Evolutionary conservation across 2,888 invertebrate species (phyloP), one percentile per base, ranked within the genome.

Genomic region (Acronicta alni): DNA sequence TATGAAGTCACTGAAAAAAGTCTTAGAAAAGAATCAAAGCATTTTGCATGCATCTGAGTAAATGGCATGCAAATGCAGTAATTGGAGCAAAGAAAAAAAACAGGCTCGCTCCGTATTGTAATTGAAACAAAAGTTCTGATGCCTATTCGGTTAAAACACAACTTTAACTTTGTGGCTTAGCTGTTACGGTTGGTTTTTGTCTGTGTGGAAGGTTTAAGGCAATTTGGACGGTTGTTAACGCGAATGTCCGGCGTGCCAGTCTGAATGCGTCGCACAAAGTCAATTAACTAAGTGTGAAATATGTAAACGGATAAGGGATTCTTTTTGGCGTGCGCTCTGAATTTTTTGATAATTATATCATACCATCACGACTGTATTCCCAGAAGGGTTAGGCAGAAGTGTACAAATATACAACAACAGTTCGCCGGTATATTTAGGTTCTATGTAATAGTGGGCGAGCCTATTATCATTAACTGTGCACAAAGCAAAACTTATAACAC

Each of bases 271-370:
- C 74, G 72, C 68, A 74, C 75, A 80, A 87, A 86, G 83, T 83
- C 87, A 87, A 88, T 87, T 85, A 88, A 84, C 80, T 79, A 80
- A 81, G 83, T 86, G 88, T 88, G 86, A 89, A 89, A 89, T 87
- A 87, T 89, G 88, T 83, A 88, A 87, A 85, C 76, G 81, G 71
- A 73, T 52, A 68, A 60, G 43, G 38, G 57, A 65, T 69, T 77
- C 71, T 75, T 67, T 61, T 54, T 48, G 38, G 53, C 45, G 35
- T 49, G 23, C 3, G 6, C 5, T 2, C 23, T 23, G 23, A 1
- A 7, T 23, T 23, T 23, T 23, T 23, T 4, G 5, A 4, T 20
- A n/a, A n/a, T n/a, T n/a, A n/a, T n/a, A n/a, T n/a, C n/a, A n/a
- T n/a, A n/a, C n/a, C n/a, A n/a, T n/a, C n/a, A n/a, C n/a, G n/a